Base-by-base conservation (phyloP, 2,113 vertebrate species). In the Tragelaphus scriptus region DNA sequence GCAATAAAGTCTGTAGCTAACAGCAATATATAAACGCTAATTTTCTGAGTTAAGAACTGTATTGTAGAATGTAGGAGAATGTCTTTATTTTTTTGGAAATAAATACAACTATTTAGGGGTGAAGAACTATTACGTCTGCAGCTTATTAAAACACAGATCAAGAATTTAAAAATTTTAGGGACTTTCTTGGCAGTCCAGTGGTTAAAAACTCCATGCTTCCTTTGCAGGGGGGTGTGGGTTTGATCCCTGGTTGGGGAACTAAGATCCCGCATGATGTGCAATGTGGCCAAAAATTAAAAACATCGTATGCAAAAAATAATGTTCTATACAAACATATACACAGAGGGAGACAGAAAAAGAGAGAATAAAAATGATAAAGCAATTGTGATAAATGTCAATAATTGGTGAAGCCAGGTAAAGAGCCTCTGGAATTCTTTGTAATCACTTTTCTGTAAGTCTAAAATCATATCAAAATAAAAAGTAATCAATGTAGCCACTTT, bases 241-340 rank as follows among this genome's bases (percentile, higher is more conserved):
- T 17, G 15, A 80, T 30, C 47, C 26, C 77, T 80, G 77, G 2
- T 30, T 16, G 44, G 77, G 44, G 44, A 30, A 49, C 15, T 80
- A 49, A 80, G 44, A 80, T 80, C 8, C 7, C 0, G 0, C 15
- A 17, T 80, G 44, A 47, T 5, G 1, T 28, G 15, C 26, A 30
- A 49, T 49, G 15, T 49, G 44, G 26, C 44, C 44, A 28, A 10
- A 49, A 80, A 49, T 17, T 6, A 30, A 49, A 71, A 71, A 71
- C 1, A 0, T 21, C n/a, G 55, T 5, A 89, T 19, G 36, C 25
- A 79, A 79, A 90, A 25, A 58, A 79, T 47, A 47, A 32, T 47
- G 53, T 75, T 23, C 30, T 23, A 30, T 30, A 32, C 13, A 82
- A 13, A 44, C 28, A 68, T 10, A 36, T 32, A 75, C 5, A 36